These are phyloP conservation scores for Pyrgilauda ruficollis DNA, from an alignment of 2,113 vertebrate genomes.

Conservation along the genomic window DNA sequence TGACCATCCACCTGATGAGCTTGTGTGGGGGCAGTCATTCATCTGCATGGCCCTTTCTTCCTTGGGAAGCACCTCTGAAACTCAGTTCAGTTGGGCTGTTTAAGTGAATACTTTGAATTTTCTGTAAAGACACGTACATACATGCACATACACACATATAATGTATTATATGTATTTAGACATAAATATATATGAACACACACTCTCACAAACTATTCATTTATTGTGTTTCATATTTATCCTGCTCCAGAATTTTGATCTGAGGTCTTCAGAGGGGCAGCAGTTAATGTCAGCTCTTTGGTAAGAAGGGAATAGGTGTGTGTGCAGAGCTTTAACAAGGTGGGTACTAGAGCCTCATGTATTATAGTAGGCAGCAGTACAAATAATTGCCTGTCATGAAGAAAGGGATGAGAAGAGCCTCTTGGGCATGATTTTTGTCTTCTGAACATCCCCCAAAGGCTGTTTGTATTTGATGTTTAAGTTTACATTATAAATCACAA, in stretches of 20 bases:
- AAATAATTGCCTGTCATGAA: neutral
- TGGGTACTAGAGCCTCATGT: neutral
- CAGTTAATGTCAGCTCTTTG: neutral
- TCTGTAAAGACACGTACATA: neutral
- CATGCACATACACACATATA: too few relatives aligned
- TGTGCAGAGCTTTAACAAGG: neutral
- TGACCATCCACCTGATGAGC: neutral
- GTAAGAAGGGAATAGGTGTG: neutral
- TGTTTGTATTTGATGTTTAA: constrained; percentile 38
- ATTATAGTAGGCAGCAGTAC: neutral
- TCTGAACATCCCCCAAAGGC: constrained; percentile 10
- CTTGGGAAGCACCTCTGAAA: neutral
- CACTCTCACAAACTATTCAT: neutral
- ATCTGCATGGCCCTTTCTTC: neutral
- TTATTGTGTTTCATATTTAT: neutral
- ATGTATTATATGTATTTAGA: neutral
- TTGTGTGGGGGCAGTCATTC: neutral
- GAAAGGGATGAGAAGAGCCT: neutral
- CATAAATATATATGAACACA: neutral
- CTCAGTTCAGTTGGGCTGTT: neutral
- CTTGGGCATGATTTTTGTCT: constrained; percentile 20
- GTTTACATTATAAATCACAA: constrained; percentile 59
- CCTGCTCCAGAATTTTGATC: neutral
- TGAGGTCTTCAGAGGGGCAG: neutral
- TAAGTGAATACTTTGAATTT: neutral